Evolutionary conservation across 2,797 vertebrate species (phyloP).

Genomic region (Sardinella longiceps): DNA sequence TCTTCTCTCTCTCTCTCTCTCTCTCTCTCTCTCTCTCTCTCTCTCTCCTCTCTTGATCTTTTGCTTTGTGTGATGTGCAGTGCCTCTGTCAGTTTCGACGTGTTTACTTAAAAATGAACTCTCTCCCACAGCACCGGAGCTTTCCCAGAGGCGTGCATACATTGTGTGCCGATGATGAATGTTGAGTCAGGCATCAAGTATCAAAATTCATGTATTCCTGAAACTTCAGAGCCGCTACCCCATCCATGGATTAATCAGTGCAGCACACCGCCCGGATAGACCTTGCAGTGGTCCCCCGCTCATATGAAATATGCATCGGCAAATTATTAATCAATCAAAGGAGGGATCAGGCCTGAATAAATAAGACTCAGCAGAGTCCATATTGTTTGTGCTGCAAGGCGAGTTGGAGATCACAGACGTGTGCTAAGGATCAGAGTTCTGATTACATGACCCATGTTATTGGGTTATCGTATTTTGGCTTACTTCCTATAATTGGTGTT

Average conservation of each 20-base stretch:
- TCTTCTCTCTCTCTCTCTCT: background rate
- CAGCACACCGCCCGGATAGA: background rate
- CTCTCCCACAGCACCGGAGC: background rate
- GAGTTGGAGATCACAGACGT: background rate
- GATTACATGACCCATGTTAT: background rate
- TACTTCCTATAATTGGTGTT: background rate
- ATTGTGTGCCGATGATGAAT: background rate
- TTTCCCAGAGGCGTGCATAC: background rate
- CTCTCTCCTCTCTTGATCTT: background rate
- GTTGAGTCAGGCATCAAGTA: conserved; percentile 2
- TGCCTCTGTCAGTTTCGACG: background rate
- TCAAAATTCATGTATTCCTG: conserved; percentile 17
- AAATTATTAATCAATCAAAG: conserved; percentile 19
- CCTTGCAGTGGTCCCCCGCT: conserved; percentile 5
- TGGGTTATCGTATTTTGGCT: background rate
- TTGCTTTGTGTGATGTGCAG: background rate
- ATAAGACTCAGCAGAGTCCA: background rate
- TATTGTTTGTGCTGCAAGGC: background rate
- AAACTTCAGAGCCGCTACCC: conserved; percentile 1
- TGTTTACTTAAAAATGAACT: conserved; percentile 17
- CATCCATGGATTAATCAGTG: background rate
- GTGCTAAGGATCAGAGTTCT: background rate
- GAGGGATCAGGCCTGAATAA: conserved; percentile 2
- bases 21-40: background rate
- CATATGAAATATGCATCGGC: conserved; percentile 4